Base-by-base conservation (phyloP, 2,888 invertebrate species). In the Drosophila diplacantha region DNA sequence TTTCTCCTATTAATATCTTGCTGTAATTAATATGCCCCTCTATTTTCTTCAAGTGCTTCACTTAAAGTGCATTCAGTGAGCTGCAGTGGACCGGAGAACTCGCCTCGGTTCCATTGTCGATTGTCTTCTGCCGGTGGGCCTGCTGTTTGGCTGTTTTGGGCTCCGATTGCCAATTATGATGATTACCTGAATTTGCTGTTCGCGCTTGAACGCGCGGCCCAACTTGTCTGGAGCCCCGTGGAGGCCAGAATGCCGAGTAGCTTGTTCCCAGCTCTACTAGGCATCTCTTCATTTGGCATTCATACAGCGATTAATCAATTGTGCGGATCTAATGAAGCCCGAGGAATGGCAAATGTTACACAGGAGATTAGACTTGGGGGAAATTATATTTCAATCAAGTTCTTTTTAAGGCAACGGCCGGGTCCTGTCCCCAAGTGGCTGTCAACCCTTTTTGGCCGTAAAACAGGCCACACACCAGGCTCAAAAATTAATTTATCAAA, bases 401-500 rank as follows among this genome's bases (percentile, higher is more conserved):
- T 81, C 38, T 53, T 61, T 69, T 34, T 20, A 11, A 12, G n/a
- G 9, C 29, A 29, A 26, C 43, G 26, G 26, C 16, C 26, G 50
- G 20, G 20, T 56, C 24, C 22, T 49, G 31, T 63, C 53, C 80
- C 83, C 80, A 71, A 80, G 80, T 82, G 80, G 64, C 67, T 79
- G 84, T 79, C 74, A 80, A 80, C 80, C 80, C 80, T 84, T 80
- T 77, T 77, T 51, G 56, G 47, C 54, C 57, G 59, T 61, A 47
- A 66, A 54, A 29, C 51, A 35, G 67, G 64, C 61, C 54, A 74
- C 49, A 35, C 65, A 64, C 61, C 51, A 74, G 64, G 82, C 72
- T 75, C 71, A 80, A 83, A 85, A 83, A 83, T 84, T 83, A 83
- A 85, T 85, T 85, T 84, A 85, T 85, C 84, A 85, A 83, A 85